Evolutionary conservation across 2,888 invertebrate genomes (phyloP), one percentile per base, ranked within the genome.

Genomic region (Galeruca laticollis): DNA sequence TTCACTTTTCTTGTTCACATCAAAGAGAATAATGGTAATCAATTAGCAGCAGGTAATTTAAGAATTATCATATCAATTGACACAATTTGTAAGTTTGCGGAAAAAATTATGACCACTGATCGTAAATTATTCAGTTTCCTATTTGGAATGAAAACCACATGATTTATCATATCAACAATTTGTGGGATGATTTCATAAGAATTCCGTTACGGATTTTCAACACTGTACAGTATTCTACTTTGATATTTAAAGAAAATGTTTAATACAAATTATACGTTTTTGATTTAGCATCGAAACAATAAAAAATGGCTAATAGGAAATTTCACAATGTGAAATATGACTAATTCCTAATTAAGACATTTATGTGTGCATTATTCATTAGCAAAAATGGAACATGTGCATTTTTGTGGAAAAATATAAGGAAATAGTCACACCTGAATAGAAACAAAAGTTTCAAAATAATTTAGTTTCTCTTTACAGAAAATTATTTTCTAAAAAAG

Each of bases 181-280:
- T 52, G 62, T 10, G 37, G 52, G n/a, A 62, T 62, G 62, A 62
- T 37, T 62, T 62, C 62, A 51, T 62, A 52, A 62, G 18, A 62
- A 52, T 51, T 51, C 61, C 26, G 13, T 43, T 40, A 9, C 40
- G 18, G 18, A 13, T 60, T 37, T 60, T 60, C 59, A 40, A 1
- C 11, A 31, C 13, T 18, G 21, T n/a, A 57, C n/a, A n/a, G n/a
- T 18, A 2, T 11, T 18, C 21, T 6, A 35, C 9, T 2, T 57
- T 15, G 4, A 57, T 11, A 57, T 31, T 57, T 35, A 35, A 10
- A 35, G 11, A 10, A 57, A n/a, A 57, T 15, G n/a, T 57, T 10
- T 35, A 59, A 40, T 40, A 40, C 13, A 40, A 37, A 40, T 6
- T n/a, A 4, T 5, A 40, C n/a, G 40, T n/a, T 13, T 40, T 40